Conservation (phyloP, 30 jellyfish, hydroid and myxozoan genomes). For the Cassiopea andromeda region DNA sequence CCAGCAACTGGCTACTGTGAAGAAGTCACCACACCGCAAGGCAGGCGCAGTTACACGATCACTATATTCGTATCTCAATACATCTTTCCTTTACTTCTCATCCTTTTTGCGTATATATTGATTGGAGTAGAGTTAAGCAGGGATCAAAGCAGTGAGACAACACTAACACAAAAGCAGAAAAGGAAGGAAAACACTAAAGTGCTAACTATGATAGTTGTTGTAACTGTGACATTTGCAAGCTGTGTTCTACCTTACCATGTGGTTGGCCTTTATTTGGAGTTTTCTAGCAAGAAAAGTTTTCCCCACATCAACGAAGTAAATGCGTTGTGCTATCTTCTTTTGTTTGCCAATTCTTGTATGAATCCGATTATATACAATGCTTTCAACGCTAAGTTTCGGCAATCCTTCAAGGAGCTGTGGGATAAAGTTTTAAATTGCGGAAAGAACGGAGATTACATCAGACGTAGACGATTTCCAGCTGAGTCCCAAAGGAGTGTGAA, state of each 20-base stretch:
- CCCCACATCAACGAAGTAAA: conserved; percentile 52
- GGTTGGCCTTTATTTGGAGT: conserved; percentile 68
- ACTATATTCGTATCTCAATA: conserved; percentile 90
- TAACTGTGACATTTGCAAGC: conserved; percentile 88
- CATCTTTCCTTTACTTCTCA: conserved; percentile 82
- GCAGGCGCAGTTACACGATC: conserved; percentile 80
- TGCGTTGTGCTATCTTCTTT: conserved; percentile 61
- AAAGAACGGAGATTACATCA: conserved; percentile 39
- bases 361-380: conserved; percentile 93
- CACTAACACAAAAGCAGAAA: conserved; percentile 58
- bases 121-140: conserved; percentile 74
- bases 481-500: background rate
- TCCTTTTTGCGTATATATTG: conserved; percentile 76
- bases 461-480: conserved; percentile 19
- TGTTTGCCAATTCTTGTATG: conserved; percentile 84
- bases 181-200: conserved; percentile 90
- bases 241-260: conserved; percentile 94
- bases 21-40: conserved; percentile 65
- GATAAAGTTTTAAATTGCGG: conserved; percentile 54
- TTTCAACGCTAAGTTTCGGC: conserved; percentile 87
- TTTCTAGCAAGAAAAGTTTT: conserved; percentile 45
- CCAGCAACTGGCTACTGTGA: conserved; percentile 49
- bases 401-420: conserved; percentile 80
- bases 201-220: conserved; percentile 78
- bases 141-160: conserved; percentile 46